Conservation (phyloP, 2,797 vertebrate species). For the Podarcis lilfordi region DNA sequence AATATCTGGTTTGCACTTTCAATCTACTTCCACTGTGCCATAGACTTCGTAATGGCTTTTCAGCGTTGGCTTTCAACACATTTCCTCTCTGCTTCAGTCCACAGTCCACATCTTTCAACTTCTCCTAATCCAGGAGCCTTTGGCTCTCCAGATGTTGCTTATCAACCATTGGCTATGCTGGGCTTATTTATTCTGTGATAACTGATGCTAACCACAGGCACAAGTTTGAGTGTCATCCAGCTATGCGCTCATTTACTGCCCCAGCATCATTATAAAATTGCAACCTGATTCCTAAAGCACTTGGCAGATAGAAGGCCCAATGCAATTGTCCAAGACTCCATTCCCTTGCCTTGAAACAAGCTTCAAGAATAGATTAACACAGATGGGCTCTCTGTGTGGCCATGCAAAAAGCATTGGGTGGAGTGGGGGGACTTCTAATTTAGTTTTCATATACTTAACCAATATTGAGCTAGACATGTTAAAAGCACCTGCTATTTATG, state of each 20-base stretch:
- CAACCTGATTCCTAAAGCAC: background rate
- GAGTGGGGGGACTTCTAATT: background rate
- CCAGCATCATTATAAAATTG: background rate
- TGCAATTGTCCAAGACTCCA: background rate
- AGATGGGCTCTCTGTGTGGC: background rate
- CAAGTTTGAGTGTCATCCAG: background rate
- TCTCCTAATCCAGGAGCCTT: too few relatives aligned
- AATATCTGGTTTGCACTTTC: background rate
- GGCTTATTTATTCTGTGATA: background rate
- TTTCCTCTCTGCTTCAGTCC: background rate
- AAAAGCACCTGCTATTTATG: background rate
- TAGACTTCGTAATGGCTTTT: background rate
- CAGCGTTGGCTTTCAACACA: background rate
- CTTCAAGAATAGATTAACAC: constrained; percentile 19
- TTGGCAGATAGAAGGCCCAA: background rate
- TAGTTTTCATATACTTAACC: background rate
- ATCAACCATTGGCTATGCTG: background rate
- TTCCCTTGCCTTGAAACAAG: background rate
- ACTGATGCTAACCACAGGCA: background rate
- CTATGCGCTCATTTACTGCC: background rate
- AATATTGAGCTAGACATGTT: constrained; percentile 5
- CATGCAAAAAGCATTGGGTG: background rate
- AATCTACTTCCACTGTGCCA: background rate
- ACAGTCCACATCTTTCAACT: background rate
- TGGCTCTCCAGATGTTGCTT: too few relatives aligned